Base-by-base conservation (phyloP, 2,888 invertebrate species). In the Callosobruchus maculatus region DNA sequence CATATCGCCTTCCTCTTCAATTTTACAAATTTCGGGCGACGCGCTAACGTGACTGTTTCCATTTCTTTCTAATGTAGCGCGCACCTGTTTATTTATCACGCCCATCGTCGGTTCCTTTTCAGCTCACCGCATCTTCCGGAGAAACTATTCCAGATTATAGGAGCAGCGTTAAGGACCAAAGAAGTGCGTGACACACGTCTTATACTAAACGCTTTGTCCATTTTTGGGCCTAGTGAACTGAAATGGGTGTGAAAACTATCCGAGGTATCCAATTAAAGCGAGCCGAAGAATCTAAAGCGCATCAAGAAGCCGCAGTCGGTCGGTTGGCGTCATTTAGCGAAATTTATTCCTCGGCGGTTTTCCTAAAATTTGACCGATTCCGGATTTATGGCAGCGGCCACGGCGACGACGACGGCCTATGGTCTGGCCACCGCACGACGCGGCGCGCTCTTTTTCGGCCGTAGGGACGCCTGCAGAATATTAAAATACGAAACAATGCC, bases 401-500 rank as follows among this genome's bases (percentile, higher is more conserved):
- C n/a, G n/a, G 4, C 30, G 30, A 30, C 30, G n/a, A n/a, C 30
- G 49, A 49, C 3, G 49, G 49, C 49, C 49, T 49, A 49, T 49
- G 49, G 49, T 49, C 49, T 49, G 49, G 9, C 49, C 13, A 80
- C 78, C 75, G 74, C 76, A 71, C 73, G 74, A 72, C 73, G 49
- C 5, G 3, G 49, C 49, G 49, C 13, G 49, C 76, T 79, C 49
- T 49, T 49, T 49, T 49, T 49, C 49, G 49, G 49, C 7, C 77
- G 78, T 77, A 78, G 75, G 78, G 79, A 86, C 86, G 87, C 86
- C 86, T 84, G 86, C 85, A 80, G 87, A 87, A 87, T 87, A 85
- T 86, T 84, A 86, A 87, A 86, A 84, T 84, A 83, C 81, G 78
- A 85, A 86, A 87, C 87, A 87, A 87, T 87, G 87, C 86, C 82